phyloP scores from a whole-genome alignment of 2,113 vertebrate species.

The Seriola dumerili region DNA sequence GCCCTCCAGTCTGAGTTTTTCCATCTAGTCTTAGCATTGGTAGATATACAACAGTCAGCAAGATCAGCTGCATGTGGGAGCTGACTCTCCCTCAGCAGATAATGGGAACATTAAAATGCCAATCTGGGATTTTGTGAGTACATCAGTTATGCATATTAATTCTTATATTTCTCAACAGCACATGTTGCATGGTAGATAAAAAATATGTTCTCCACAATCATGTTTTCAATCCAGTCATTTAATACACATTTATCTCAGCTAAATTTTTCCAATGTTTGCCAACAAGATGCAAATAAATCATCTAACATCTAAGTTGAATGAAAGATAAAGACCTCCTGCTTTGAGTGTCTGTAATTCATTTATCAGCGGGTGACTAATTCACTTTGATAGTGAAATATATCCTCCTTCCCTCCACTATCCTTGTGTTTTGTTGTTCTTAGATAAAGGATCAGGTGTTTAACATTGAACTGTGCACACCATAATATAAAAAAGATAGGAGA shows the following conservation, averaged over 20 bases:
- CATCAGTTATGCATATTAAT: constrained; percentile 69
- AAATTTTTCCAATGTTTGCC: constrained; percentile 13
- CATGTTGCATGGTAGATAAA: constrained; percentile 13
- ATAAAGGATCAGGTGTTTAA: constrained; percentile 24
- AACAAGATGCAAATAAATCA: constrained; percentile 1
- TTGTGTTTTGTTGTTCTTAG: constrained; percentile 26
- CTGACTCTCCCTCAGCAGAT: constrained; percentile 62
- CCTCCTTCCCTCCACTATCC: constrained; percentile 6
- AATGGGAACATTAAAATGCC: constrained; percentile 71
- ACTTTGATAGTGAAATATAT: constrained; percentile 21
- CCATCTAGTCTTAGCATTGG: not conserved
- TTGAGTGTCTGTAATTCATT: constrained; percentile 26
- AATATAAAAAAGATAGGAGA: constrained; percentile 22
- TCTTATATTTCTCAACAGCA: constrained; percentile 42
- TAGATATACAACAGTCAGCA: constrained; percentile 55
- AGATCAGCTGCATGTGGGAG: constrained; percentile 57
- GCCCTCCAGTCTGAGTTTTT: constrained; percentile 19
- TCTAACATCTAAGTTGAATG: not conserved
- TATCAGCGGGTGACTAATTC: constrained; percentile 38
- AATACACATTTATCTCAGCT: not conserved
- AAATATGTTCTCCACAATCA: constrained; percentile 16
- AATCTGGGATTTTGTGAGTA: constrained; percentile 65
- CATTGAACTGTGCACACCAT: constrained; percentile 18
- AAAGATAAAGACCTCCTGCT: constrained; percentile 25
- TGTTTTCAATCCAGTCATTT: constrained; percentile 7